Base-by-base conservation (phyloP, 2,797 vertebrate species). In the Pogoniulus pusillus region DNA sequence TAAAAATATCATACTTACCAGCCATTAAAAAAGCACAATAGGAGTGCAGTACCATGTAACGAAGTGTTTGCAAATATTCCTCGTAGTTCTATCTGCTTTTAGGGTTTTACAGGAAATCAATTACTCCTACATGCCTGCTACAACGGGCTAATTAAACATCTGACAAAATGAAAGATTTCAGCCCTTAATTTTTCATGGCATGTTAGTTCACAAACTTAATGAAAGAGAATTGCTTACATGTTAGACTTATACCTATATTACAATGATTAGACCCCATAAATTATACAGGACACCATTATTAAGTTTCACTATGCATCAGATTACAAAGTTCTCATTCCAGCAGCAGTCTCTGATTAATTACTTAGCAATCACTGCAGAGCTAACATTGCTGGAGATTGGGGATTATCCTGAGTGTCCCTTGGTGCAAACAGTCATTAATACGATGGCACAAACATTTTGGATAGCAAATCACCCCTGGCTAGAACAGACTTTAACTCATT, bases 231-330 rank as follows among this genome's bases (percentile, higher is more conserved):
- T 93, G 70, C 93, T 95, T 97, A 68, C 88, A 54, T 73, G 68
- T 75, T 94, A 70, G 85, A 83, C 70, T 84, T 91, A 69, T 88
- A 95, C 71, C 70, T 90, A 77, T 85, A 64, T 89, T 87, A 80
- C 64, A 85, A 87, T 2, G 4, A 92, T 89, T 94, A 93, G 87
- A 87, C 82, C 18, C 71, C 64, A 90, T 97, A 95, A 95, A 95
- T 96, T 96, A 96, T 93, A 81, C 79, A 96, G 93, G 89, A 80
- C 59, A 89, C 23, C 87, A 90, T 94, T 95, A 96, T 96, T 95
- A 96, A 92, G 20, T 95, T 97, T 96, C 86, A 93, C 96, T 94
- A 93, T 83, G 68, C 90, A 64, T 82, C 75, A 81, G 77, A 96
- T 93, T 94, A 92, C 47, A 82, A 72, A 77, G 62, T 89, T 78